Evolutionary conservation across 64 coral and sea anemone genomes (phyloP).

Genomic region (Orbicella faveolata): DNA sequence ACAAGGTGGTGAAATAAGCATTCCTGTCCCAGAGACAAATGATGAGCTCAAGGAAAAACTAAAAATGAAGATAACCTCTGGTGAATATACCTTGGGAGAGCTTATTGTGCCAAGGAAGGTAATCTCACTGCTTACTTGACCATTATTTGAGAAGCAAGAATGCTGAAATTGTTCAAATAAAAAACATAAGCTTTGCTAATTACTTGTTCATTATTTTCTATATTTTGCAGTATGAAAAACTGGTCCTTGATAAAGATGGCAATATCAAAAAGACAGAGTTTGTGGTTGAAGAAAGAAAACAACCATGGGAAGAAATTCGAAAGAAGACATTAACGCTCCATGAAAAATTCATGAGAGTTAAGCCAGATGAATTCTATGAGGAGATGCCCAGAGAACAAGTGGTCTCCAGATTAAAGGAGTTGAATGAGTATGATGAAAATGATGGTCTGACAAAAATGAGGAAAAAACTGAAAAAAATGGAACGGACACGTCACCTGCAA

Average conservation of each 20-base stretch:
- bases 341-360: neutral
- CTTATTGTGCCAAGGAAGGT: too few species aligned
- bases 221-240: too few species aligned
- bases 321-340: neutral
- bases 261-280: constrained; percentile 1
- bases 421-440: neutral
- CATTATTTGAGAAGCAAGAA: neutral
- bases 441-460: constrained; percentile 27
- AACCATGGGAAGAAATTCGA: constrained; percentile 32
- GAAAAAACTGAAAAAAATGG: neutral
- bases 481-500: neutral
- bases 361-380: neutral
- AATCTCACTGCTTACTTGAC: too few species aligned
- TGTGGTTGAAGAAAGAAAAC: constrained; percentile 26
- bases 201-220: too few species aligned
- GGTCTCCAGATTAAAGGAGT: neutral
- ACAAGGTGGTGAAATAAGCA: too few species aligned
- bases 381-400: constrained; percentile 12
- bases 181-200: too few species aligned
- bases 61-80: too few species aligned
- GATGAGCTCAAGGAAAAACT: too few species aligned
- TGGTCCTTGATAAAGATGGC: neutral
- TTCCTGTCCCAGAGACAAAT: too few species aligned
- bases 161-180: too few species aligned
- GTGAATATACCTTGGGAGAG: too few species aligned